Percentiles rank a stretch among this genome's conserved stretches.
Evolutionary conservation across 1,140 invertebrate species (phyloP).

Genomic region (Drosophila seguyi): DNA sequence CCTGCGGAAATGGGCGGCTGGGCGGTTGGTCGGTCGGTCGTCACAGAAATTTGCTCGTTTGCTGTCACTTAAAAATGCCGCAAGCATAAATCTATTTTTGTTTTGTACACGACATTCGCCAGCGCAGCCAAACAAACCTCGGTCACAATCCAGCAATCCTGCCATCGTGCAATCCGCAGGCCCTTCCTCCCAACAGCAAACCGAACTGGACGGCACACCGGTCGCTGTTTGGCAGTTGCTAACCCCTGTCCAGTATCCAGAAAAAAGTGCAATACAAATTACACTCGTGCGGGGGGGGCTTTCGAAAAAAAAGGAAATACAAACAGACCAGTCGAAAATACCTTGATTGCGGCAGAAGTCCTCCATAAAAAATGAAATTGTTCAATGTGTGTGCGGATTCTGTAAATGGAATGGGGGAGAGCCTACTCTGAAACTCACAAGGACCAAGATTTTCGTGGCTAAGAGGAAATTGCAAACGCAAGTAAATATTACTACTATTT

Average conservation of each 20-base stretch:
- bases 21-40: conserved; percentile 23
- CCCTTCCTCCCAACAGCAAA: conserved; percentile 8
- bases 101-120: conserved; percentile 59
- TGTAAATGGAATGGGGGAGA: conserved; percentile 1
- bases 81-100: conserved; percentile 83
- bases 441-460: neutral
- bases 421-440: neutral
- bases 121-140: conserved; percentile 50
- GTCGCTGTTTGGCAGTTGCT: conserved; percentile 33
- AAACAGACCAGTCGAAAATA: conserved; percentile 48
- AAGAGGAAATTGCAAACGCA: conserved; percentile 9
- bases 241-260: conserved; percentile 21
- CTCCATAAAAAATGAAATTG: conserved; percentile 34
- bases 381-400: conserved; percentile 17
- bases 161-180: conserved; percentile 4
- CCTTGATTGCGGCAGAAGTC: conserved; percentile 51
- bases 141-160: conserved; percentile 3
- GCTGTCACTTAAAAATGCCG: conserved; percentile 82
- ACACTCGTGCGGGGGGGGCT: conserved; percentile 18
- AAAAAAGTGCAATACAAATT: conserved; percentile 63
- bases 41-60: conserved; percentile 76
- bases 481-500: conserved; percentile 8
- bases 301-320: conserved; percentile 21
- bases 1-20: conserved; percentile 14
- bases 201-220: conserved; percentile 19